Conservation (phyloP, 2,113 vertebrate genomes). For the Hymenochirus boettgeri region DNA sequence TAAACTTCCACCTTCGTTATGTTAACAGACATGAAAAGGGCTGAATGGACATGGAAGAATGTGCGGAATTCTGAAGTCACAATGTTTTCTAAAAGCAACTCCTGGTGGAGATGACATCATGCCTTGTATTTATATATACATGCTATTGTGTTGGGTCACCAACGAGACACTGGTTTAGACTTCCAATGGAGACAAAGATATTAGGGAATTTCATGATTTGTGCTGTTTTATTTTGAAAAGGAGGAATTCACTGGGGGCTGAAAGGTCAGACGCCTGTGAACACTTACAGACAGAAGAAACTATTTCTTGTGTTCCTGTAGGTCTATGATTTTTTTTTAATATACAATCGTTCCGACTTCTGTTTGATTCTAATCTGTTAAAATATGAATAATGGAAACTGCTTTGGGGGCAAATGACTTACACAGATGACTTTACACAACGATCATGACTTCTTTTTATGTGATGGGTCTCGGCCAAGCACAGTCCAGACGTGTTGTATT, state of each 20-base stretch:
- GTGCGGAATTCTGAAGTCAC: constrained; percentile 16
- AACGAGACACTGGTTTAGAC: background rate
- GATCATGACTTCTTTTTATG: constrained; percentile 7
- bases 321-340: background rate
- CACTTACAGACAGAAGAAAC: background rate
- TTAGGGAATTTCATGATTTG: background rate
- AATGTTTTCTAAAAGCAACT: constrained; percentile 19
- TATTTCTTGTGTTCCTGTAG: background rate
- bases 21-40: background rate
- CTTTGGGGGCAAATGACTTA: constrained; percentile 8
- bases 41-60: constrained; percentile 7
- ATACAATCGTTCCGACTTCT: background rate
- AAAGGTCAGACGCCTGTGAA: too few relatives aligned
- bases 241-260: background rate
- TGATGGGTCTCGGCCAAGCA: background rate
- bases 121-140: constrained; percentile 14
- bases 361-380: constrained; percentile 5
- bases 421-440: constrained; percentile 9
- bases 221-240: constrained; percentile 8
- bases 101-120: constrained; percentile 25
- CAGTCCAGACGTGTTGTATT: constrained; percentile 11
- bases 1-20: background rate
- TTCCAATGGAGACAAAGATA: background rate
- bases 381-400: constrained; percentile 7
- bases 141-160: constrained; percentile 7